Conservation (phyloP, 2,888 invertebrate species). For the Drosophila niveifrons region DNA sequence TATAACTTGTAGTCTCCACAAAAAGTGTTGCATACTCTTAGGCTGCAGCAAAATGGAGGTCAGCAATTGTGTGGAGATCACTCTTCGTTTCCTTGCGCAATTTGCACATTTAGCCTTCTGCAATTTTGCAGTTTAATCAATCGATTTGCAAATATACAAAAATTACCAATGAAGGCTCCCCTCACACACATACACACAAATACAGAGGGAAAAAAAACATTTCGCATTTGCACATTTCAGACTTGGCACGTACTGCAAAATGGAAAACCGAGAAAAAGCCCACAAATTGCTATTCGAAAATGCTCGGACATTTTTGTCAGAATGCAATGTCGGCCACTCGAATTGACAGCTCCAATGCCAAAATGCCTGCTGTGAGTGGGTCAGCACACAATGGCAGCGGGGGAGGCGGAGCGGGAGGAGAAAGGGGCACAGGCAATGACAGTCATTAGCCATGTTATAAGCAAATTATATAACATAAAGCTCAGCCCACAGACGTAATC, state of each 20-base stretch:
- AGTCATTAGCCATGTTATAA: conserved; percentile 65
- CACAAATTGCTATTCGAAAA: conserved; percentile 50
- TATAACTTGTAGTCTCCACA: not conserved
- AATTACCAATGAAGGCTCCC: conserved; percentile 42
- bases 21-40: conserved; percentile 1
- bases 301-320: conserved; percentile 40
- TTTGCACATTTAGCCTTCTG: conserved; percentile 25
- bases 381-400: not conserved
- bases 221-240: conserved; percentile 5
- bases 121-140: conserved; percentile 52
- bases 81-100: conserved; percentile 10
- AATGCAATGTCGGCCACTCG: conserved; percentile 43
- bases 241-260: conserved; percentile 24
- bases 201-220: too few relatives aligned
- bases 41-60: not conserved
- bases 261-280: conserved; percentile 24
- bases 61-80: conserved; percentile 8
- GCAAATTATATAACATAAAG: conserved; percentile 63
- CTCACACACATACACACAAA: conserved; percentile 11
- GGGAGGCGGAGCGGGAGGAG: not conserved
- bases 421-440: conserved; percentile 19
- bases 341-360: conserved; percentile 33
- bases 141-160: conserved; percentile 42
- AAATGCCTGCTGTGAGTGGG: conserved; percentile 7
- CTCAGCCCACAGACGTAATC: conserved; percentile 39